phyloP scores from a whole-genome alignment of 2,113 vertebrate species.

The Nibea albiflora region DNA sequence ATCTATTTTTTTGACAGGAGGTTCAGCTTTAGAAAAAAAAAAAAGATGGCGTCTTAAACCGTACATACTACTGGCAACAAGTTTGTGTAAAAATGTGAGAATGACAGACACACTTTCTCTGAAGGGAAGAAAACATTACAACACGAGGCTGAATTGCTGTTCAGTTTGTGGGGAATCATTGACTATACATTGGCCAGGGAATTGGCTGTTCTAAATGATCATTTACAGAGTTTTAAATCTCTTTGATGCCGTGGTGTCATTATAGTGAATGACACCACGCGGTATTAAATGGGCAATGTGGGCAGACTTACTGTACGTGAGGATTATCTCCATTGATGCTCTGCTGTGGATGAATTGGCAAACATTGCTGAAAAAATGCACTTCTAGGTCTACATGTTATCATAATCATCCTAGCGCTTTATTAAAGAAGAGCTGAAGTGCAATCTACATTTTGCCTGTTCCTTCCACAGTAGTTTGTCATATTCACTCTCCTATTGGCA shows the following conservation, averaged over 20 bases:
- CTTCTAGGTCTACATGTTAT: background rate
- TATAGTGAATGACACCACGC: background rate
- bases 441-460: background rate
- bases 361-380: background rate
- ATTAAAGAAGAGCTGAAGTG: background rate
- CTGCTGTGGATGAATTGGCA: background rate
- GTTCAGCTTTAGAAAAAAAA: background rate
- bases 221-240: background rate
- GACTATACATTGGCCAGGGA: no score
- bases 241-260: background rate
- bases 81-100: background rate
- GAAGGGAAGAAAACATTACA: background rate
- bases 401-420: background rate
- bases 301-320: background rate
- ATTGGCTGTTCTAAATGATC: background rate
- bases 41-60: background rate
- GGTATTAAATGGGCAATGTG: background rate
- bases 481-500: slow-evolving; percentile 10
- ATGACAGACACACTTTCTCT: background rate
- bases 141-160: background rate
- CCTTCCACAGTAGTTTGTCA: slow-evolving; percentile 33
- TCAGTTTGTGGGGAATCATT: background rate
- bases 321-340: slow-evolving; percentile 20
- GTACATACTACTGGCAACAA: background rate
- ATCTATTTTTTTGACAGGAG: background rate